Conservation (phyloP, 1,140 invertebrate genomes). For the Caenorhabditis briggsae region DNA sequence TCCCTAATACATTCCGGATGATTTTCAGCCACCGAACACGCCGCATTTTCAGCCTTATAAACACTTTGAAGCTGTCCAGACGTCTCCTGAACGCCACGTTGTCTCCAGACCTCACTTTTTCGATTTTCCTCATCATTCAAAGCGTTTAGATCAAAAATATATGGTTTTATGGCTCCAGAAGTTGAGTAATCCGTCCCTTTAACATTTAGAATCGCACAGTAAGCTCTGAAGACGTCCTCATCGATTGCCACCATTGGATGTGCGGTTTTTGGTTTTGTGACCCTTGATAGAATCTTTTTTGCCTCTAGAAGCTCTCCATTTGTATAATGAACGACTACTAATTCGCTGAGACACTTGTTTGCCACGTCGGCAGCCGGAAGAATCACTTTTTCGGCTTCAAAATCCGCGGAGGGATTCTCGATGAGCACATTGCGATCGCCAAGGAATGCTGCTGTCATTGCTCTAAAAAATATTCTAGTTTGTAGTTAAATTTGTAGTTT, state of each 20-base stretch:
- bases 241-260: slow-evolving; percentile 39
- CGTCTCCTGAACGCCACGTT: slow-evolving; percentile 23
- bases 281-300: neutral
- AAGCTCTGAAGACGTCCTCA: neutral
- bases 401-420: slow-evolving; percentile 25
- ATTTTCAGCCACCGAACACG: slow-evolving; percentile 5
- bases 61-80: slow-evolving; percentile 9
- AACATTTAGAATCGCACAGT: slow-evolving; percentile 13
- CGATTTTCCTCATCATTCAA: slow-evolving; percentile 11
- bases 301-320: slow-evolving; percentile 9
- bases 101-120: neutral
- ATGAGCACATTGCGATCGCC: slow-evolving; percentile 29
- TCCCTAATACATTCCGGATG: slow-evolving; percentile 33
- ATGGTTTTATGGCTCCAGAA: neutral
- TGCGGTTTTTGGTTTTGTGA: neutral
- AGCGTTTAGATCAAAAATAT: slow-evolving; percentile 15
- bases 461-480: slow-evolving; percentile 34
- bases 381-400: slow-evolving; percentile 10
- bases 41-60: slow-evolving; percentile 33
- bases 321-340: neutral
- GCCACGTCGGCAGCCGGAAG: neutral
- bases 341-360: slow-evolving; percentile 39
- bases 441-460: slow-evolving; percentile 45
- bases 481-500: slow-evolving; percentile 51
- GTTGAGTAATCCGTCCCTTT: neutral